A percentile compares a stretch with the other conserved stretches of the same genome.
Evolutionary conservation across 1,140 invertebrate species (phyloP).

Genomic region (Aphis craccivora): DNA sequence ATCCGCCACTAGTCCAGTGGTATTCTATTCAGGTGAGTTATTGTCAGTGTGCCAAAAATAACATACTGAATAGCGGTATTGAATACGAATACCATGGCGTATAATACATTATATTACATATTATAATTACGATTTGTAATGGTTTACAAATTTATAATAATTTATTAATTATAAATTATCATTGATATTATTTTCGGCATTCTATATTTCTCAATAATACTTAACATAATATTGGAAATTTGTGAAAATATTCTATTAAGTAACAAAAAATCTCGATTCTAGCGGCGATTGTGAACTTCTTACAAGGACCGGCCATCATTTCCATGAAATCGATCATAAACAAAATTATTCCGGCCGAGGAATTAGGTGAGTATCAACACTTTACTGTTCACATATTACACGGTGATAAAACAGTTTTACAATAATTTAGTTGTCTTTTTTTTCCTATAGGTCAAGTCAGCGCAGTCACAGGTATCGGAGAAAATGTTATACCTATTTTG

Average conservation of each 20-base stretch:
- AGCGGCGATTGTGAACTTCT: constrained; percentile 2
- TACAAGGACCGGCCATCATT: constrained; percentile 52
- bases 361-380: not conserved
- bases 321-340: constrained; percentile 46
- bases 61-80: not conserved
- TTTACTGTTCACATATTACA: not conserved
- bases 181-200: not conserved
- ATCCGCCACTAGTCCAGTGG: not conserved
- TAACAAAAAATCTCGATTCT: not conserved
- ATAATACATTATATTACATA: too few relatives aligned
- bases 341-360: constrained; percentile 45
- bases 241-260: not conserved
- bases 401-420: not conserved
- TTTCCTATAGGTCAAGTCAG: constrained; percentile 17
- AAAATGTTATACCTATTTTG: constrained; percentile 39
- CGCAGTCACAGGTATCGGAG: constrained; percentile 31
- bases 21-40: constrained; percentile 30
- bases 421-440: not conserved
- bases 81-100: not conserved
- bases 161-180: not conserved
- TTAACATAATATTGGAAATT: not conserved
- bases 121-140: too few relatives aligned
- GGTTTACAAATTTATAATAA: too few relatives aligned
- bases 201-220: too few relatives aligned
- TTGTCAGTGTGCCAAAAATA: not conserved